Base-by-base conservation (phyloP, 2,797 vertebrate genomes). In the Muraenolepis orangiensis region DNA sequence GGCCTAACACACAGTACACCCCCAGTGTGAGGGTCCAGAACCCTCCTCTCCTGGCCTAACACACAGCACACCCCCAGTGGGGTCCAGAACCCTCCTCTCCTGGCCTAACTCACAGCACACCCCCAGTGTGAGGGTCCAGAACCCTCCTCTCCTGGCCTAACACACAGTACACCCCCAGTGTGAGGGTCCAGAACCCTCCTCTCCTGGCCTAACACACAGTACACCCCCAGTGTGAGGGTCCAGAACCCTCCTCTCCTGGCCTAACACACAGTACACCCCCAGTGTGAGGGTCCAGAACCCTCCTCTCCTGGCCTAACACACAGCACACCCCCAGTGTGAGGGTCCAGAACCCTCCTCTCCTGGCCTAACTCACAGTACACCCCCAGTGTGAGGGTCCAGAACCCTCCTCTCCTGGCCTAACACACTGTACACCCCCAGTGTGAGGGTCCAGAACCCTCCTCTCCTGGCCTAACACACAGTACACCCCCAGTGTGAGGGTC, bases 301-400 rank as follows among this genome's bases (percentile, higher is more conserved):
- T n/a, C 75, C 74, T 78, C 75, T 66, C 69, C 61, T 57, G 74
- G 79, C 51, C 61, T 80, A 76, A 75, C 68, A 71, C 76, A 67
- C 81, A 82, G 80, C 77, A 80, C 73, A 83, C 82, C 84, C 84
- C 40, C n/a, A n/a, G n/a, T n/a, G n/a, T n/a, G n/a, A n/a, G n/a
- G n/a, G n/a, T n/a, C n/a, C n/a, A n/a, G n/a, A n/a, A n/a, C n/a
- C n/a, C n/a, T n/a, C 75, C 74, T 78, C 75, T 66, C 69, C 61
- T 57, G 74, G 79, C 51, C 61, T 80, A 76, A 75, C 68, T 71
- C 76, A 67, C 81, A 82, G 80, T 76, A 80, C 73, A 83, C 82
- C 84, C 84, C 40, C n/a, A n/a, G n/a, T n/a, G n/a, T n/a, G n/a
- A n/a, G n/a, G n/a, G n/a, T n/a, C n/a, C n/a, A n/a, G n/a, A n/a